Base-by-base conservation (phyloP, 2,888 invertebrate species). In the Cataglyphis albicans region DNA sequence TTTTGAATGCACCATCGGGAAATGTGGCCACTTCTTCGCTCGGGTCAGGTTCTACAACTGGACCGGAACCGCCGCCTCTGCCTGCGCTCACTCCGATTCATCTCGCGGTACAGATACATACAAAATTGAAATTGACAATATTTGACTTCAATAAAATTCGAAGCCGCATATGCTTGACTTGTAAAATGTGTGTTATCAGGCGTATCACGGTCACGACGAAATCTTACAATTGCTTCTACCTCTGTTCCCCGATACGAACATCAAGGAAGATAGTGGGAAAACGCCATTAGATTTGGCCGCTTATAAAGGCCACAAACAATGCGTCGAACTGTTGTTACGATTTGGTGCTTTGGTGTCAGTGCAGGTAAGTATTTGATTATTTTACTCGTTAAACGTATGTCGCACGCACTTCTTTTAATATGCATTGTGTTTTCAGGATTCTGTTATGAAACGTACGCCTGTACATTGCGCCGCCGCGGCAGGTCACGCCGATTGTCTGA, bases 281-380 rank as follows among this genome's bases (percentile, higher is more conserved):
- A 96, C 96, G 1, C 96, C 96, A 29, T 92, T 97, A 65, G 95
- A 96, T 89, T 89, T 96, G 64, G 96, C 96, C 0, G 95, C 96
- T 44, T 95, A 95, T 57, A 94, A 95, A 85, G 95, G 96, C 6
- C 96, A 96, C 90, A 93, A 95, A 3, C 95, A 95, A 65, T 96
- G 96, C 92, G 96, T 96, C 63, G 95, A 95, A 87, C 93, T 96
- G 75, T 92, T 97, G 74, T 91, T 97, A 70, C 93, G 95, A 48
- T 95, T 95, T 87, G 96, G 96, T 52, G 96, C 96, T 65, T 95
- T 95, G 75, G 96, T 96, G 18, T 94, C 87, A 5, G 87, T 90
- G 7, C 90, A 89, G 74, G 89, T 89, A 82, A 32, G 87, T 57
- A 72, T 44, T 7, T 81, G 18, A 3, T 29, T 44, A 59, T 38